Percentiles rank a stretch among this genome's conserved stretches.
phyloP scores from a whole-genome alignment of 1,140 invertebrate genomes.

The Scaptomyza hsui region DNA sequence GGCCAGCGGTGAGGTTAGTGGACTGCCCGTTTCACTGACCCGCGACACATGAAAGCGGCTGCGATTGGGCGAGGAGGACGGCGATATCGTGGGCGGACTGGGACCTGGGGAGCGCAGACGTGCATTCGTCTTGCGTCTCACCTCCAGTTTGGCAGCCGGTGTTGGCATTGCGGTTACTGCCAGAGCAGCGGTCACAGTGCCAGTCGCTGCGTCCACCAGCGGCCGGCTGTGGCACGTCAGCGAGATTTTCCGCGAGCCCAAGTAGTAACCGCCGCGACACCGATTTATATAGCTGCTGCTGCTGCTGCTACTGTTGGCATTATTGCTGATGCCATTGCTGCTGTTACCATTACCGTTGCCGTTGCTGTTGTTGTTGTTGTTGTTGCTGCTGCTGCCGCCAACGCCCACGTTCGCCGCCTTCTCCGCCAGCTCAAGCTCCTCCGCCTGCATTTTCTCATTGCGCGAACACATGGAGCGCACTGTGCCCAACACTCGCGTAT shows the following conservation, averaged over 20 bases:
- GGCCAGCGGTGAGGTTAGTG: conserved; percentile 71
- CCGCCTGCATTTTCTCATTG: conserved; percentile 84
- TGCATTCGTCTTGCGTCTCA: conserved; percentile 85
- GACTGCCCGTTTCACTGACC: conserved; percentile 84
- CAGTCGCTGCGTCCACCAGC: conserved; percentile 64
- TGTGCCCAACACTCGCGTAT: conserved; percentile 84
- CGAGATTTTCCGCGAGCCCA: conserved; percentile 87
- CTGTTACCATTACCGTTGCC: conserved; percentile 53
- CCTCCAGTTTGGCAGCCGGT: conserved; percentile 78
- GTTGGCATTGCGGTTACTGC: conserved; percentile 67
- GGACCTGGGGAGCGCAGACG: conserved; percentile 88
- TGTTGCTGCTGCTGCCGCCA: conserved; percentile 59
- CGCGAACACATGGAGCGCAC: conserved; percentile 85
- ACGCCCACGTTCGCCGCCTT: conserved; percentile 82
- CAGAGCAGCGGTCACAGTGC: conserved; percentile 65
- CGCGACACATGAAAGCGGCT: conserved; percentile 86
- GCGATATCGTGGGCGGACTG: conserved; percentile 88
- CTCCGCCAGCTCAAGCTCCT: conserved; percentile 66
- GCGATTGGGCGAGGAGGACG: conserved; percentile 88
- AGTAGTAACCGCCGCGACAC: conserved; percentile 84
- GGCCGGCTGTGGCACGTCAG: conserved; percentile 84
- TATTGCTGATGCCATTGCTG: conserved; percentile 54
- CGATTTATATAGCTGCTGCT: conserved; percentile 42
- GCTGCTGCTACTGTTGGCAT: conserved; percentile 18
- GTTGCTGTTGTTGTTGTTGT: conserved; percentile 57